These are phyloP conservation scores for Empidonax traillii DNA, from an alignment of 2,113 vertebrate genomes.

Conservation along the genomic window DNA sequence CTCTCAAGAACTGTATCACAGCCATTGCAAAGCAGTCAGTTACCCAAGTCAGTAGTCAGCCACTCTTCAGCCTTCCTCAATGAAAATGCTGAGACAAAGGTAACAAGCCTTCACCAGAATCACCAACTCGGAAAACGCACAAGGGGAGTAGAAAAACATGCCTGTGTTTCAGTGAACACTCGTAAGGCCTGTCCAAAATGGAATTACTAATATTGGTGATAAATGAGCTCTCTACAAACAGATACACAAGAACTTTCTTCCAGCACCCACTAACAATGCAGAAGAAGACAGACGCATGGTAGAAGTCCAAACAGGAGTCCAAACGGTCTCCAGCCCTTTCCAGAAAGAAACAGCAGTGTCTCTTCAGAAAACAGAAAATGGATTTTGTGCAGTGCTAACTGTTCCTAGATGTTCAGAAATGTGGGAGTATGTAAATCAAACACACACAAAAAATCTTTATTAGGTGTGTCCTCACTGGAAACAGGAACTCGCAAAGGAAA, in stretches of 20 bases:
- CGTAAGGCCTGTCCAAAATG: background rate
- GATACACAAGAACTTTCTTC: background rate
- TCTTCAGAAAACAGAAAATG: background rate
- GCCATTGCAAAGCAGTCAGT: background rate
- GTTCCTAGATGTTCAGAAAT: background rate
- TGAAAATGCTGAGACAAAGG: background rate
- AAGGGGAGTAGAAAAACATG: rapidly evolving
- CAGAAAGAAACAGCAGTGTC: rapidly evolving
- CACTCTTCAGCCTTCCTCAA: background rate
- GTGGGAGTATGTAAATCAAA: background rate
- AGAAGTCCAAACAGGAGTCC: background rate
- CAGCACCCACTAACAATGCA: background rate
- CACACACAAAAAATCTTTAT: background rate
- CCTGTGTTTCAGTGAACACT: background rate
- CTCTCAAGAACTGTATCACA: background rate
- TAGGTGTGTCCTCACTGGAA: background rate
- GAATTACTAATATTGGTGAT: background rate
- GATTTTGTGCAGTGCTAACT: background rate
- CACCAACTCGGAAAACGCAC: background rate
- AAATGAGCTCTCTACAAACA: background rate
- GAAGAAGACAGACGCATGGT: background rate
- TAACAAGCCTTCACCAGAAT: background rate
- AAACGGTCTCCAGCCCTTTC: background rate
- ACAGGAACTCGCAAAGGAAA: background rate
- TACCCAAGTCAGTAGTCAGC: background rate